A percentile compares a stretch with the other conserved stretches of the same genome.
phyloP scores from a whole-genome alignment of 1,140 invertebrate species.

The Hestina assimilis region DNA sequence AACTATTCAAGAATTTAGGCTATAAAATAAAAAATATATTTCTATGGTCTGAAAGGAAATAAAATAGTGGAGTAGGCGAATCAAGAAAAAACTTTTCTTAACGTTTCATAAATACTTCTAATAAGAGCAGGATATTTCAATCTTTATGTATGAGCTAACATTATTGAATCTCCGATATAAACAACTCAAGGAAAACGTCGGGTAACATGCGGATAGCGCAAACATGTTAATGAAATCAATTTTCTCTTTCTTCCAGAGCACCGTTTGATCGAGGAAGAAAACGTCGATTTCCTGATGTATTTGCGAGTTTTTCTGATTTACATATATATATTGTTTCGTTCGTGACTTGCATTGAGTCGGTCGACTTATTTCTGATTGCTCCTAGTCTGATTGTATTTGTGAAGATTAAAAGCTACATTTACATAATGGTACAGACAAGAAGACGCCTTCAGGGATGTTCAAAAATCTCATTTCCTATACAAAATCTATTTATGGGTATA shows the following conservation, averaged over 20 bases:
- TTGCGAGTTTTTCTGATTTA: conserved; percentile 63
- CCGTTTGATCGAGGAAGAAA: conserved; percentile 18
- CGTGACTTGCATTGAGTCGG: conserved; percentile 60
- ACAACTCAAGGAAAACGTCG: conserved; percentile 46
- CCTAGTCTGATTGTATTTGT: neutral
- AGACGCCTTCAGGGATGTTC: conserved; percentile 37
- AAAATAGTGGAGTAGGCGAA: too few species aligned
- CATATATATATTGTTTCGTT: conserved; percentile 55
- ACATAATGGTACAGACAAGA: conserved; percentile 52
- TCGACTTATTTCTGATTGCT: conserved; percentile 37
- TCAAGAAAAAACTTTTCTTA: too few species aligned
- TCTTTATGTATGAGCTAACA: conserved; percentile 23
- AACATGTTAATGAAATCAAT: conserved; percentile 66
- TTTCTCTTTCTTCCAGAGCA: conserved; percentile 51
- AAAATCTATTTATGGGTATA: too few species aligned
- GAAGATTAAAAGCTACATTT: conserved; percentile 42
- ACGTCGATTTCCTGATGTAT: conserved; percentile 32
- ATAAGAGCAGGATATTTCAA: conserved; percentile 8
- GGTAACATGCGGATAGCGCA: conserved; percentile 29
- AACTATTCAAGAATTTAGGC: too few species aligned
- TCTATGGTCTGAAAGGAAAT: too few species aligned
- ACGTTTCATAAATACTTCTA: neutral
- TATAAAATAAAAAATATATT: too few species aligned
- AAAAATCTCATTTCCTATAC: too few species aligned
- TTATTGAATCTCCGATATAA: conserved; percentile 44